Evolutionary conservation across 1,140 invertebrate genomes (phyloP).

Genomic region (Onthophagus taurus): DNA sequence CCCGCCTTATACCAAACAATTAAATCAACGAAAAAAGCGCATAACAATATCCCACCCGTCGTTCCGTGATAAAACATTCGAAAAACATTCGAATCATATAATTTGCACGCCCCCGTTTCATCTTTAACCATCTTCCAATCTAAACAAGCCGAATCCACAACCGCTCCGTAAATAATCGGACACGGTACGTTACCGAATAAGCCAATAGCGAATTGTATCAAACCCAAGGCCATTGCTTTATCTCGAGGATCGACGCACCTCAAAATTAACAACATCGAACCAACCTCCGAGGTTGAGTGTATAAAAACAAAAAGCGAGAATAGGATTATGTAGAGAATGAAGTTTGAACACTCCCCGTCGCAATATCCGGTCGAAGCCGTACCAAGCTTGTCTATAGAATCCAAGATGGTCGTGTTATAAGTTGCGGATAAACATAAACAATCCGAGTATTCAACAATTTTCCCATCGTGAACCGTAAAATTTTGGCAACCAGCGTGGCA

Average conservation of each 20-base stretch:
- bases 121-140: constrained; percentile 78
- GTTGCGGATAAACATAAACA: constrained; percentile 57
- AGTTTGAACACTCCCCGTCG: constrained; percentile 65
- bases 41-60: constrained; percentile 55
- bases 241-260: constrained; percentile 85
- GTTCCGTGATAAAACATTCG: constrained; percentile 77
- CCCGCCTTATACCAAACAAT: constrained; percentile 65
- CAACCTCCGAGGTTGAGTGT: constrained; percentile 86
- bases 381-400: constrained; percentile 26
- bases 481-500: constrained; percentile 79
- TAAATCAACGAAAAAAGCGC: constrained; percentile 61
- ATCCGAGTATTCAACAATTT: constrained; percentile 59
- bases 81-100: constrained; percentile 77
- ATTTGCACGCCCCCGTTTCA: constrained; percentile 68
- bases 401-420: constrained; percentile 33
- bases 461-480: constrained; percentile 50
- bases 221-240: constrained; percentile 87
- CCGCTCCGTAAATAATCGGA: constrained; percentile 83
- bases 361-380: constrained; percentile 60
- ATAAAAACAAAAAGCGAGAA: constrained; percentile 85
- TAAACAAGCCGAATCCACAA: constrained; percentile 84
- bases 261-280: constrained; percentile 80
- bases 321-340: constrained; percentile 73
- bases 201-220: constrained; percentile 88
- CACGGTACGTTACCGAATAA: constrained; percentile 90